These are phyloP conservation scores for Heliornis fulica DNA, from an alignment of 2,113 vertebrate genomes.

Conservation along the genomic window DNA sequence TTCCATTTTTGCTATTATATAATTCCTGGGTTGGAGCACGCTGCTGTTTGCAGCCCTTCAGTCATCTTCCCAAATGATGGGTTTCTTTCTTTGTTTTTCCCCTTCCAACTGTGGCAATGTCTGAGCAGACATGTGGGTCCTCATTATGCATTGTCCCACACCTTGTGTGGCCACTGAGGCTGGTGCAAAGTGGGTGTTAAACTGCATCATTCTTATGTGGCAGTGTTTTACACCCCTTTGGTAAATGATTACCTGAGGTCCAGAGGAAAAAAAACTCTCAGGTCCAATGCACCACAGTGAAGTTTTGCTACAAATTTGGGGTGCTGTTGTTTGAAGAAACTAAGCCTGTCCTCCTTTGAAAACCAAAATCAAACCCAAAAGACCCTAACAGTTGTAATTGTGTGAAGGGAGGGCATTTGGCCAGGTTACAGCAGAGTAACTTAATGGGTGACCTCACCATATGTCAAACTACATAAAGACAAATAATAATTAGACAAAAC, in stretches of 20 bases:
- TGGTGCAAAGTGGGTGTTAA: not conserved
- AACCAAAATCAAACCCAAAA: not conserved
- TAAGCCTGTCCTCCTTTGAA: not conserved
- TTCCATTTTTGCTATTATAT: not conserved
- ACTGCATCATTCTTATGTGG: not conserved
- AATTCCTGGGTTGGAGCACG: not conserved
- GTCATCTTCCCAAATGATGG: not conserved
- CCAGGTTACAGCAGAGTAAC: not conserved
- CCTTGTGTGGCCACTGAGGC: constrained; percentile 5
- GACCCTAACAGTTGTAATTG: fast-evolving
- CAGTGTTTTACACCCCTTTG: not conserved
- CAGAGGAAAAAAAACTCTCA: not conserved
- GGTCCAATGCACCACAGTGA: not conserved
- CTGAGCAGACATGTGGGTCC: not conserved
- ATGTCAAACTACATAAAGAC: not conserved
- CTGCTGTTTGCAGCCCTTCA: not conserved
- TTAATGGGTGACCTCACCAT: not conserved
- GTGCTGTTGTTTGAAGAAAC: not conserved
- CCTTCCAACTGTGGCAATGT: not conserved
- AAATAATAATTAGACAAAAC: not conserved
- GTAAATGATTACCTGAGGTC: not conserved
- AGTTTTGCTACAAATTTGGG: not conserved
- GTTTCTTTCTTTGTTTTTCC: not conserved
- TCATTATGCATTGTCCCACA: not conserved
- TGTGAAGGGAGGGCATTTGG: not conserved